These are phyloP conservation scores for Petrolisthes manimaculis DNA, from an alignment of 2,888 invertebrate species.

Conservation along the genomic window DNA sequence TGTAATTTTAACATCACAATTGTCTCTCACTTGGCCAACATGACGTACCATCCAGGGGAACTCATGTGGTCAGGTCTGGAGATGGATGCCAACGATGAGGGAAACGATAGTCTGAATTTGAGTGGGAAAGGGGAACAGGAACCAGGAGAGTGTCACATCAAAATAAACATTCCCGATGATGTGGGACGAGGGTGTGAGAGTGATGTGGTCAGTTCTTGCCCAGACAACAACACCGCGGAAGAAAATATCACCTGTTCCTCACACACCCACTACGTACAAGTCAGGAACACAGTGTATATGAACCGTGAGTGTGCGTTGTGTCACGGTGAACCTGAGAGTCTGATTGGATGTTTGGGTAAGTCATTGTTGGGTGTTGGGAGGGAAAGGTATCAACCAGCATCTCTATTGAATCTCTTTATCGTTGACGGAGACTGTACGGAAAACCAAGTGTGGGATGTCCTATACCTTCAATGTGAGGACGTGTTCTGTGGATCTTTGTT, in stretches of 20 bases:
- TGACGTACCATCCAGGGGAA: constrained; percentile 55
- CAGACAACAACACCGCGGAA: neutral
- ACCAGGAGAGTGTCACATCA: neutral
- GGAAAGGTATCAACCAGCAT: neutral
- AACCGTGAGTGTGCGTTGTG: constrained; percentile 49
- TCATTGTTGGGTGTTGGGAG: neutral
- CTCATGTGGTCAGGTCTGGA: constrained; percentile 23
- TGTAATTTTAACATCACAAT: constrained; percentile 21
- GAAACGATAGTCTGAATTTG: no score
- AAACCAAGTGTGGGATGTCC: constrained; percentile 53
- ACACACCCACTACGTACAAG: constrained; percentile 36
- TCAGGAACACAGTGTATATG: constrained; percentile 11
- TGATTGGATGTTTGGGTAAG: constrained; percentile 21
- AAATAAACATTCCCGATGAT: neutral
- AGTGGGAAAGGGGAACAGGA: no score
- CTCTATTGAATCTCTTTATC: constrained; percentile 29
- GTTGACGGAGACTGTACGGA: constrained; percentile 37
- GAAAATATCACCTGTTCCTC: constrained; percentile 15
- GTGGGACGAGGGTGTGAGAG: constrained; percentile 30
- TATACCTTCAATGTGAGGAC: constrained; percentile 38
- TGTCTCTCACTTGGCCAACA: neutral
- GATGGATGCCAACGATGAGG: no score
- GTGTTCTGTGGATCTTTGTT: constrained; percentile 42
- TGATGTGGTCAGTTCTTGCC: constrained; percentile 15
- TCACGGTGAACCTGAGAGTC: neutral